Evolutionary conservation across 2,113 vertebrate species (phyloP), one percentile per base, ranked within the genome.

Genomic region (Conger conger): DNA sequence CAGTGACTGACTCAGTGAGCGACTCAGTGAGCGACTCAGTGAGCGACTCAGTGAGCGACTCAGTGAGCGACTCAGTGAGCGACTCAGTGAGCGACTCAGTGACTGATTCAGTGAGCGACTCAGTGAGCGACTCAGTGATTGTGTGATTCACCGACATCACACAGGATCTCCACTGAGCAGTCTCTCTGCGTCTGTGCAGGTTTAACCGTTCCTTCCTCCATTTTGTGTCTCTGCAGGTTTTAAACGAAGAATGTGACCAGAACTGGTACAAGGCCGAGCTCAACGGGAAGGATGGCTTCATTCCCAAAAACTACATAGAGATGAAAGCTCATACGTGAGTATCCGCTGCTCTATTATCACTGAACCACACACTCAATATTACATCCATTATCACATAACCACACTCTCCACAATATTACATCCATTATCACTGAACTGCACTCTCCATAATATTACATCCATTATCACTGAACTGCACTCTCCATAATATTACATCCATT

Each of bases 221-320:
- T 50, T 1, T 20, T 79, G 83, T 88, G 1, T 73, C 30, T 37
- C 81, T 89, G 82, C 89, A 97, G 96, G 96, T 97, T 92, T 95
- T 97, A 91, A 97, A 97, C 91, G 96, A 97, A 92, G 96, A 97
- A 89, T 97, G 96, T 4, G 96, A 97, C 92, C 96, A 97, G 90
- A 97, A 97, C 90, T 97, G 96, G 96, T 97, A 97, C 93, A 97
- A 97, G 90, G 96, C 97, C 84, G 97, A 98, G 60, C 96, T 96
- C 68, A 97, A 96, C 8, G 96, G 97, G 76, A 97, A 96, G 85
- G 97, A 97, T 0, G 97, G 97, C 88, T 97, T 98, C 90, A 96
- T 98, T 86, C 97, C 96, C 90, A 97, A 97, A 94, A 97, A 97
- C 89, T 98, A 98, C 92, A 97, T 98, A 86, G 96, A 97, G 92